Evolutionary conservation across 2,888 invertebrate genomes (phyloP).

Genomic region (Prenolepis imparis): DNA sequence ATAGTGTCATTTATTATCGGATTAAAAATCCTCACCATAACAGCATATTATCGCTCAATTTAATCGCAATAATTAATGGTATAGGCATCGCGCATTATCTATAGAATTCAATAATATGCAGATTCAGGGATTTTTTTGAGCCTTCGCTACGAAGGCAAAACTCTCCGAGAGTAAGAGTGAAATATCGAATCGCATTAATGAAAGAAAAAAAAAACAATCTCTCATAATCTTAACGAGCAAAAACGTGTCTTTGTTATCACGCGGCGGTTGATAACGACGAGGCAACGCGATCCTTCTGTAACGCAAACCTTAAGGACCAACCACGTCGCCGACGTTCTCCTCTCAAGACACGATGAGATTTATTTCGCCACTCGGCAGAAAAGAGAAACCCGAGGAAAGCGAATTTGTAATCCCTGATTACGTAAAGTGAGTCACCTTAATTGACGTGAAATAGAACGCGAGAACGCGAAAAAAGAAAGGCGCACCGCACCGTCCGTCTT

Average conservation of each 20-base stretch:
- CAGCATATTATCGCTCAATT: background rate
- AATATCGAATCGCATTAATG: conserved; percentile 64
- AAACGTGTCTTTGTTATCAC: conserved; percentile 78
- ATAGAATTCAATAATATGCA: conserved; percentile 19
- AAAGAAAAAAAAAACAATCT: conserved; percentile 52
- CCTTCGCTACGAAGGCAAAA: background rate
- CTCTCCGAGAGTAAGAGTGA: background rate
- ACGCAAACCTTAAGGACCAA: conserved; percentile 72
- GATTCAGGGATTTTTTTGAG: conserved; percentile 20
- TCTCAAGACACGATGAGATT: conserved; percentile 66
- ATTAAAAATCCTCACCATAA: conserved; percentile 15
- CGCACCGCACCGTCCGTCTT: background rate
- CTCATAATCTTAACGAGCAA: conserved; percentile 78
- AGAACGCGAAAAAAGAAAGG: conserved; percentile 17
- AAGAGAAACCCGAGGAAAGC: conserved; percentile 45
- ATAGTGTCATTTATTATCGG: conserved; percentile 45
- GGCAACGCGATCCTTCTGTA: conserved; percentile 79
- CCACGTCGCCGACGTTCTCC: conserved; percentile 55
- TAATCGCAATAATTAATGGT: conserved; percentile 25
- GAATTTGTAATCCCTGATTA: conserved; percentile 61
- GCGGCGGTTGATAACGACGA: conserved; percentile 69
- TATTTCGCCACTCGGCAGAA: conserved; percentile 70
- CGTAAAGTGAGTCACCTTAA: conserved; percentile 68
- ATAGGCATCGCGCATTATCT: background rate
- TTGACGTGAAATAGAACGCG: conserved; percentile 70